These are phyloP conservation scores for Xenentodon cancila DNA, from an alignment of 2,797 vertebrate genomes.

Conservation along the genomic window DNA sequence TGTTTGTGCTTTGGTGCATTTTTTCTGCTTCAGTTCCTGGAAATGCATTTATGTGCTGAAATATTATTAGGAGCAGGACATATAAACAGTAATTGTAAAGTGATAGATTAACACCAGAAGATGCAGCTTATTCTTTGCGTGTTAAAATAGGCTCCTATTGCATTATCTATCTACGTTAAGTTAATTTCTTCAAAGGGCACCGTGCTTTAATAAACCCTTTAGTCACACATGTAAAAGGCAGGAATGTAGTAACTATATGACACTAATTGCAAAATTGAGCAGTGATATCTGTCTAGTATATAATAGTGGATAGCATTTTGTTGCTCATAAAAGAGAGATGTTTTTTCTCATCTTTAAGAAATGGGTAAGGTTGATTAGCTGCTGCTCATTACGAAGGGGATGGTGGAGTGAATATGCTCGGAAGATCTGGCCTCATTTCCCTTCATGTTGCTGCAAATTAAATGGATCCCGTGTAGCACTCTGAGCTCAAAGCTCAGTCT, in stretches of 20 bases:
- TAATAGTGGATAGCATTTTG: conserved; percentile 26
- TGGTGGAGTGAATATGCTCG: conserved; percentile 51
- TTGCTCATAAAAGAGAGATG: conserved; percentile 25
- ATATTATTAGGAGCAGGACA: conserved; percentile 53
- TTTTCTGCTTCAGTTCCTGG: conserved; percentile 72
- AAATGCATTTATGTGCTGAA: conserved; percentile 68
- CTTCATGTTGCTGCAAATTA: conserved; percentile 74
- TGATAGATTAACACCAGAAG: conserved; percentile 65
- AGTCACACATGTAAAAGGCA: conserved; percentile 53
- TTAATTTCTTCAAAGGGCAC: conserved; percentile 62
- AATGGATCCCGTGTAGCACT: conserved; percentile 68
- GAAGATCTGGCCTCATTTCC: conserved; percentile 73
- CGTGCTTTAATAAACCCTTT: conserved; percentile 53
- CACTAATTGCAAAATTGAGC: conserved; percentile 60
- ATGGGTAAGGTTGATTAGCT: conserved; percentile 75
- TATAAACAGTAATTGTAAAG: conserved; percentile 59
- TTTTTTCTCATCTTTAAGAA: conserved; percentile 60
- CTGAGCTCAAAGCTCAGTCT: conserved; percentile 69
- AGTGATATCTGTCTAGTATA: conserved; percentile 21
- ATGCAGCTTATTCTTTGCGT: conserved; percentile 54
- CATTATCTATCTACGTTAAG: conserved; percentile 67
- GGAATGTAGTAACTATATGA: conserved; percentile 9
- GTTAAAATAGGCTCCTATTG: conserved; percentile 54
- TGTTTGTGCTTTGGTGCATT: conserved; percentile 59
- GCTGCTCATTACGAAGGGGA: conserved; percentile 69